Evolutionary conservation across 2,797 vertebrate genomes (phyloP), one percentile per base, ranked within the genome.

Genomic region (Halcyon leucocephala): DNA sequence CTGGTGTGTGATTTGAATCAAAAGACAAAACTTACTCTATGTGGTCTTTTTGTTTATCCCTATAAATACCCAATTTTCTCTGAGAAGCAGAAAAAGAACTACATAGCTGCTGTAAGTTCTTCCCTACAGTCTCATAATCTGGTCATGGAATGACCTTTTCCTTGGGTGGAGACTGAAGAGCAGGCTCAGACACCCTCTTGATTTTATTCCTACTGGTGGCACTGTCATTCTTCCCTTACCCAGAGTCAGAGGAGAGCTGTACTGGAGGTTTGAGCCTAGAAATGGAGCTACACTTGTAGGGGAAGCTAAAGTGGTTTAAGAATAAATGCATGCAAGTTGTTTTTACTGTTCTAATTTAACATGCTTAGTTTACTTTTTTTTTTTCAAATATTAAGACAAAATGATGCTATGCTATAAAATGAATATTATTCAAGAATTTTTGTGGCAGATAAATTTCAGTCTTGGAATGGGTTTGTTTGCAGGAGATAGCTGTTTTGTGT

Each of bases 111-210:
- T 48, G 3, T n/a, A 25, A 62, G 33, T 41, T 3, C 28, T 49
- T 39, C 21, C 24, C 20, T n/a, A 9, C 58, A 57, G 54, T 14
- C 46, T 65, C 18, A 14, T 52, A 15, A 24, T 10, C 4, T 51
- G 57, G 20, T 29, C 22, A 11, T 3, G 37, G 14, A 20, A n/a
- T 60, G 6, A 33, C 6, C 3, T 66, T 39, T 16, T 65, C 20
- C 7, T 58, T 16, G 10, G 14, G 8, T 28, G 49, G 42, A 73
- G 15, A 20, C 28, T 13, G 6, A 37, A 82, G 51, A 24, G 37
- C 21, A 29, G 9, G 4, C 3, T 8, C 8, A 1, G 52, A 5
- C 8, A 10, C 14, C 2, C 4, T 37, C 15, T 74, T 21, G 9
- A 4, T 8, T 54, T 39, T 71, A 26, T 16, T 15, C 15, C 3